These are phyloP conservation scores for Hydropsyche tenuis DNA, from an alignment of 1,140 invertebrate genomes.

Conservation along the genomic window DNA sequence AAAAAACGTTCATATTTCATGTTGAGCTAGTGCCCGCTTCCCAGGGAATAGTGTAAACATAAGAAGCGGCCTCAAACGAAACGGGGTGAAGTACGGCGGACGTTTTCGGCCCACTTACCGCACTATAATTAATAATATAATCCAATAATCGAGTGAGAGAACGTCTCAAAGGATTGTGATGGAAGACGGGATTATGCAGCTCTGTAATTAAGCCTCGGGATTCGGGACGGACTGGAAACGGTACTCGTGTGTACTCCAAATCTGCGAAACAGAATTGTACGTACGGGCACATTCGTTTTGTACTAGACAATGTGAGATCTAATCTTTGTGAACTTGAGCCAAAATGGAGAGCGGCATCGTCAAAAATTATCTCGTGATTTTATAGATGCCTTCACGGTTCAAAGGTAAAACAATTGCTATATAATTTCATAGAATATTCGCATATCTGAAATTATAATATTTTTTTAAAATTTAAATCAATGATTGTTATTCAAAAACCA, in stretches of 20 bases:
- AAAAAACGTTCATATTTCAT: too few relatives aligned
- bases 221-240: background rate
- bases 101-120: background rate
- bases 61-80: background rate
- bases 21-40: background rate
- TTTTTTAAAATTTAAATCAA: too few relatives aligned
- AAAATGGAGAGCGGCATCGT: background rate
- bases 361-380: too few relatives aligned
- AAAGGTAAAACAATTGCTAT: too few relatives aligned
- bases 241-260: background rate
- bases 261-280: too few relatives aligned
- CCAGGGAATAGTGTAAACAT: background rate
- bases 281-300: background rate
- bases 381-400: too few relatives aligned
- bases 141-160: conserved; percentile 27
- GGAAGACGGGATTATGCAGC: conserved; percentile 31
- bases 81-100: background rate
- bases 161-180: conserved; percentile 16
- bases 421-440: too few relatives aligned
- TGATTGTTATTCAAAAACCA: too few relatives aligned
- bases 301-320: conserved; percentile 1
- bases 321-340: background rate
- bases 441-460: too few relatives aligned
- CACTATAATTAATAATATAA: conserved; percentile 21
- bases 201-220: conserved; percentile 40